Conservation (phyloP, 64 coral and sea anemone species). For the Porites australiensis region DNA sequence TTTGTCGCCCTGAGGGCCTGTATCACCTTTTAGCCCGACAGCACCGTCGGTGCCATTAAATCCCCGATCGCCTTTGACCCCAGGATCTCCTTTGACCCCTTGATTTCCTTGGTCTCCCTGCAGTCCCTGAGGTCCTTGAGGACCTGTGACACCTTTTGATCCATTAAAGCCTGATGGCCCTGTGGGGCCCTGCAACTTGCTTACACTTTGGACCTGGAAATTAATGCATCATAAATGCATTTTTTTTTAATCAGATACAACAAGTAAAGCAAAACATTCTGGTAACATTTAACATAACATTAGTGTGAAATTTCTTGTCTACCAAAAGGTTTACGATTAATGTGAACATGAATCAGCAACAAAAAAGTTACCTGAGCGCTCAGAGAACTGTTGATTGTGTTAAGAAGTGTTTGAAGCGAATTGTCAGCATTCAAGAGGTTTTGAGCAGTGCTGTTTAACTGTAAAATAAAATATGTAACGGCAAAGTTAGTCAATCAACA, state of each 20-base stretch:
- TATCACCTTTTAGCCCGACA: neutral
- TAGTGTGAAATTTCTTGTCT: no score
- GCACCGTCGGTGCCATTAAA: conserved; percentile 1
- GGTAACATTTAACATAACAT: no score
- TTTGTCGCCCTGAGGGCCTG: neutral
- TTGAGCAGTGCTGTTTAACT: conserved; percentile 38
- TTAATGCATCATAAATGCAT: no score
- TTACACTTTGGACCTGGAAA: conserved; percentile 17
- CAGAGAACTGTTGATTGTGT: conserved; percentile 18
- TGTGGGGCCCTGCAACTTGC: conserved; percentile 11
- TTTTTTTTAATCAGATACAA: no score
- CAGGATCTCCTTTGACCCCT: neutral
- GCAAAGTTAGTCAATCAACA: neutral
- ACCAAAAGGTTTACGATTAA: neutral
- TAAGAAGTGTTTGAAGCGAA: neutral
- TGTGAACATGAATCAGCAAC: neutral
- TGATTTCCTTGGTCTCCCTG: conserved; percentile 19
- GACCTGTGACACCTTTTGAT: conserved; percentile 45
- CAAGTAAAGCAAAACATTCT: no score
- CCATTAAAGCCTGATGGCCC: conserved; percentile 43
- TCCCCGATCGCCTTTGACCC: neutral
- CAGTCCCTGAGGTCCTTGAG: conserved; percentile 19
- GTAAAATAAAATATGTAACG: neutral
- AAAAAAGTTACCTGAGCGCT: conserved; percentile 3
- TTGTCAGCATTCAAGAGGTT: conserved; percentile 7